Base-by-base conservation (phyloP, 2,888 invertebrate genomes). In the Monopis laevigella region DNA sequence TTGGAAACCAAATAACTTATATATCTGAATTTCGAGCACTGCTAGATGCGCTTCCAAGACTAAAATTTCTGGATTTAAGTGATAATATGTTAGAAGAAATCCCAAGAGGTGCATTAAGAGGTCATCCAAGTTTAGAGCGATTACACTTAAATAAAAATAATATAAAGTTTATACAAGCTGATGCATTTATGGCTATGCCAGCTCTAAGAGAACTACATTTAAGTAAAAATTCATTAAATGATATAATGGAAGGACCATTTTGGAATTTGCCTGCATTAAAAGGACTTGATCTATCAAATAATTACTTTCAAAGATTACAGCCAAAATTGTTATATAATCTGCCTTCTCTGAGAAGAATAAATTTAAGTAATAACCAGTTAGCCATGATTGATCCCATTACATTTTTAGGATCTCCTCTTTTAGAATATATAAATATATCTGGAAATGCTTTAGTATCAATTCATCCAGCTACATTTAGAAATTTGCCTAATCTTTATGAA, bases 191-290 rank as follows among this genome's bases (percentile, higher is more conserved):
- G 58, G 89, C 89, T 11, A 89, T 95, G 88, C 92, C 92, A 0
- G 89, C 92, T 0, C 67, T 96, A 26, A 81, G 93, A 50, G 93
- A 93, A 58, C 74, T 96, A 24, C 85, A 92, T 51, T 73, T 96
- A 44, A 85, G 87, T 49, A 93, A 94, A 55, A 96, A 96, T 60
- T 92, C 92, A 2, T 66, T 96, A 18, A 84, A 86, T 1, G 89
- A 90, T 58, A 77, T 87, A 39, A 72, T 88, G 34, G 87, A 88
- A 46, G 84, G 87, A 38, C 92, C 93, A 0, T 88, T 90, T 56
- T 93, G 93, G 92, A 90, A 93, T 71, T 72, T 93, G 32, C 93
- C 93, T 0, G 88, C 88, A 5, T 70, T 93, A 2, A 93, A 93
- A 77, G 93, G 93, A 1, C 67, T 95, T 43, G 93, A 94, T 70